Conservation (phyloP, 2,113 vertebrate genomes). For the Elanus axillaris region DNA sequence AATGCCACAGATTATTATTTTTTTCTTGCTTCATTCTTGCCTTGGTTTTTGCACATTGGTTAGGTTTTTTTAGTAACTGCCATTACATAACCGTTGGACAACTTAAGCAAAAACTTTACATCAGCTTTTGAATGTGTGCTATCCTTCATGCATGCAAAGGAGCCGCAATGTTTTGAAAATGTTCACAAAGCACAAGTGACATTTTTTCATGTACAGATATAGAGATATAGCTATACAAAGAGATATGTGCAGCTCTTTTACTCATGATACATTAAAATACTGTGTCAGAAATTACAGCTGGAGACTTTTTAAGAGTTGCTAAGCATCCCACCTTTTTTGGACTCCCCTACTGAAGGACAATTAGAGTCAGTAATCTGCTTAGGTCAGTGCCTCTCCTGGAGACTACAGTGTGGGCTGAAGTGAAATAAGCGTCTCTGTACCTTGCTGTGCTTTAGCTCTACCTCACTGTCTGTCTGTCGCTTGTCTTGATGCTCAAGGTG, state of each 20-base stretch:
- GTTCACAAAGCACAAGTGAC: neutral
- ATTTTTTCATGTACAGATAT: neutral
- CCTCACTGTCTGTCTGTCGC: neutral
- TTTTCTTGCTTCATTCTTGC: neutral
- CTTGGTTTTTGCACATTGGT: neutral
- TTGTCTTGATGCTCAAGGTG: neutral
- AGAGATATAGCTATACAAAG: neutral
- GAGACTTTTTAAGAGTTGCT: neutral
- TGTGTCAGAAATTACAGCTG: neutral
- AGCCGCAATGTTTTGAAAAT: neutral
- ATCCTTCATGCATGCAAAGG: neutral
- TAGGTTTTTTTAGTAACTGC: neutral
- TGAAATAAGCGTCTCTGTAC: neutral
- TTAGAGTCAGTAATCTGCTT: neutral
- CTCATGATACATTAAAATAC: neutral
- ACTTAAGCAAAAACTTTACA: neutral
- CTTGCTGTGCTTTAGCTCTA: neutral
- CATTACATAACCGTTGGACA: neutral
- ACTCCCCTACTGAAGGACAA: neutral
- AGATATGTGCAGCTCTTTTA: neutral
- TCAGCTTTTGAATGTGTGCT: neutral
- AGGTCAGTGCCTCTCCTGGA: neutral
- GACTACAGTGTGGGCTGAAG: neutral
- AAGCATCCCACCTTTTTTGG: neutral
- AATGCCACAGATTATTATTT: neutral